phyloP scores from a whole-genome alignment of 1,140 invertebrate species.

The Pachyrhynchus sulphureomaculatus region DNA sequence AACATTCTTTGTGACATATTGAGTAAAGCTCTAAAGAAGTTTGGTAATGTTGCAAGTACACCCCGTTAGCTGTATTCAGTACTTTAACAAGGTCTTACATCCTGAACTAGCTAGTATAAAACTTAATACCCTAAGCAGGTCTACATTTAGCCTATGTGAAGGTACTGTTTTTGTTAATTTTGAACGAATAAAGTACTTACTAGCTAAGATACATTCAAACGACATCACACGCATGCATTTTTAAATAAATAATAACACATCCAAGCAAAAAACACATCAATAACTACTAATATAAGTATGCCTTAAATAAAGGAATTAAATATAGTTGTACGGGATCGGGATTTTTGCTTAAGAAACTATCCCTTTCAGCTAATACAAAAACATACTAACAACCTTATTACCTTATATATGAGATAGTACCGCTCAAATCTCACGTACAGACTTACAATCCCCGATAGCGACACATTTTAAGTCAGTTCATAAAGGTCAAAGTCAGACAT shows the following conservation, averaged over 20 bases:
- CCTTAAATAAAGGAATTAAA: slow-evolving; percentile 30
- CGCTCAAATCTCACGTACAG: no score
- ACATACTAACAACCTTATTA: background rate
- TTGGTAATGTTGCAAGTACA: no score
- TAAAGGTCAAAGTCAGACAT: no score
- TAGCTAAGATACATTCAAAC: slow-evolving; percentile 20
- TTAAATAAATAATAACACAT: slow-evolving; percentile 34
- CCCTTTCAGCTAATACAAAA: background rate
- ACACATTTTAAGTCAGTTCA: no score
- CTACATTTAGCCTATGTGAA: background rate
- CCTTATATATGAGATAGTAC: no score
- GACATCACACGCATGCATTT: slow-evolving; percentile 27
- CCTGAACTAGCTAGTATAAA: no score
- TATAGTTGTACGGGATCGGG: slow-evolving; percentile 19
- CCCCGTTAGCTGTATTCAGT: no score
- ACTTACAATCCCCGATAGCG: no score
- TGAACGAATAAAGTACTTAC: slow-evolving; percentile 12
- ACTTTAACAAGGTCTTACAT: no score
- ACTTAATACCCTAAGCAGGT: background rate
- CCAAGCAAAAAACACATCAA: slow-evolving; percentile 17
- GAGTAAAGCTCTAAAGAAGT: no score
- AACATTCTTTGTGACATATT: no score
- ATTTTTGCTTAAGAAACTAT: background rate
- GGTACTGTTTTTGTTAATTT: slow-evolving; percentile 12
- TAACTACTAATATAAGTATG: slow-evolving; percentile 7